Evolutionary conservation across 2,888 invertebrate species (phyloP).

Genomic region (Himalopsyche tibetana): DNA sequence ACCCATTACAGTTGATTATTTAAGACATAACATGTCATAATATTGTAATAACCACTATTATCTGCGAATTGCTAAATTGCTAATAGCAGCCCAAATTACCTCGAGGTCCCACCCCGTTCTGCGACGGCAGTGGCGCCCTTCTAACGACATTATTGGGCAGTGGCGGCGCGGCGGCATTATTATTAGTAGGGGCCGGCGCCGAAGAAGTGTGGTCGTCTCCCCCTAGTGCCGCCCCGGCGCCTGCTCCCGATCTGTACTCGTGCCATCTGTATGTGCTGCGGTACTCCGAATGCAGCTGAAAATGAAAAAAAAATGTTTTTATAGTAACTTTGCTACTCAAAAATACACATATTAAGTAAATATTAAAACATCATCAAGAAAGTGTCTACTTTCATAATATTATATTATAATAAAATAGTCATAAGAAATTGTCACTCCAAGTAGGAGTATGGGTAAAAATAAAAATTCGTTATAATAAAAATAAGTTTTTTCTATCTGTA

Average conservation of each 20-base stretch:
- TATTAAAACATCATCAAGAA: no score
- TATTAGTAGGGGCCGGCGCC: slow-evolving; percentile 76
- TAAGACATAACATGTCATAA: no score
- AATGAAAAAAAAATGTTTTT: slow-evolving; percentile 61
- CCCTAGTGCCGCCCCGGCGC: slow-evolving; percentile 78
- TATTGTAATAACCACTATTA: no score
- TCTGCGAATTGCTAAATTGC: no score
- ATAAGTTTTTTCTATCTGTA: no score
- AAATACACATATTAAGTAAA: no score
- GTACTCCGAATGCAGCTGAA: slow-evolving; percentile 94
- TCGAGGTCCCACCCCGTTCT: slow-evolving; percentile 57
- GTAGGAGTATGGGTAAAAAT: no score
- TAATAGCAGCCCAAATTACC: slow-evolving; percentile 1
- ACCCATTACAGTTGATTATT: no score
- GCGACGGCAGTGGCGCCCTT: slow-evolving; percentile 63
- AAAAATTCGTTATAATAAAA: no score
- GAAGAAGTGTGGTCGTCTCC: slow-evolving; percentile 67
- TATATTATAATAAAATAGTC: no score
- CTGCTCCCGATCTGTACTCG: slow-evolving; percentile 88
- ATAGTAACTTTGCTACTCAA: not conserved
- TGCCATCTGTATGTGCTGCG: slow-evolving; percentile 97
- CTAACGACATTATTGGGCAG: slow-evolving; percentile 57
- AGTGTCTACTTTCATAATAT: no score
- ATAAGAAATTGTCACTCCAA: no score
- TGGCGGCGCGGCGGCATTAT: slow-evolving; percentile 61